These are phyloP conservation scores for Epinotia brunnichana DNA, from an alignment of 2,888 invertebrate species.

Conservation along the genomic window DNA sequence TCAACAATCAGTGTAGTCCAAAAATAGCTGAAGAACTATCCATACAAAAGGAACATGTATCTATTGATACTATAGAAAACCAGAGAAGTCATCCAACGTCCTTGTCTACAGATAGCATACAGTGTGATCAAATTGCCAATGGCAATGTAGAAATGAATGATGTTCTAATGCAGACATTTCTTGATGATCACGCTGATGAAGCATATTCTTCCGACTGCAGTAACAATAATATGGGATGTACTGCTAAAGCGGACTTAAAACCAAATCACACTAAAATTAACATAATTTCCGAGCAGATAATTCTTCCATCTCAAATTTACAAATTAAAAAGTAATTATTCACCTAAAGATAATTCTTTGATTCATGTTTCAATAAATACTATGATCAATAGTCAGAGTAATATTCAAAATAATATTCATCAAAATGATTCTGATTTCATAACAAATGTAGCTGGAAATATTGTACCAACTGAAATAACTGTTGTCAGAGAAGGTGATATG, in stretches of 20 bases:
- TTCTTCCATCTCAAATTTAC: slow-evolving; percentile 52
- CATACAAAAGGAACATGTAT: not conserved
- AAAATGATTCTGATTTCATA: slow-evolving; percentile 4
- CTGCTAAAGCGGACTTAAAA: slow-evolving; percentile 29
- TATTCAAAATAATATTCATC: slow-evolving; percentile 28
- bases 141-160: slow-evolving; percentile 49
- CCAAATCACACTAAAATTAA: slow-evolving; percentile 50
- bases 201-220: slow-evolving; percentile 47
- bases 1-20: slow-evolving; percentile 10
- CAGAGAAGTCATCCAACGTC: not conserved
- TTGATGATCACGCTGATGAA: slow-evolving; percentile 46
- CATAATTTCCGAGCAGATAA: slow-evolving; percentile 62
- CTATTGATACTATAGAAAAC: slow-evolving; percentile 6
- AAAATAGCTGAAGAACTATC: not conserved
- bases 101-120: not conserved
- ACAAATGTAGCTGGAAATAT: not conserved
- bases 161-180: slow-evolving; percentile 11
- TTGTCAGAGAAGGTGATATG: not conserved
- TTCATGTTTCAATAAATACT: slow-evolving; percentile 55
- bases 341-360: slow-evolving; percentile 47
- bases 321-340: slow-evolving; percentile 48
- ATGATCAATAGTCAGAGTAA: slow-evolving; percentile 48
- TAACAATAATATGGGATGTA: slow-evolving; percentile 40
- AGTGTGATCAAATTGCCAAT: not conserved
- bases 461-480: not conserved